Evolutionary conservation across 1,140 invertebrate genomes (phyloP).

Genomic region (Zophobas morio): DNA sequence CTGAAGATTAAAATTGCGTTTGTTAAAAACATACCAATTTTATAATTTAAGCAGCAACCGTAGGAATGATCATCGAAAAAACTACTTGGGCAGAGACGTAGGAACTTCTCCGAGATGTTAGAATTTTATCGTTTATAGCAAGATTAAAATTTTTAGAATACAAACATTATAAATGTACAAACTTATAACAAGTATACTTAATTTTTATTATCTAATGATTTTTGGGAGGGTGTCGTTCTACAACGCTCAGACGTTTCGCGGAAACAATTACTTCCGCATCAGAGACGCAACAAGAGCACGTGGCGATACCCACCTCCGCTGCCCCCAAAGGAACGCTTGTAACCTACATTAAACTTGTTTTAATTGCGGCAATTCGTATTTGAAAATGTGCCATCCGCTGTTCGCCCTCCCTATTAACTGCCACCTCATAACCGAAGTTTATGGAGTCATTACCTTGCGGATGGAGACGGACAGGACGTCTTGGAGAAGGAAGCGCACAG

Average conservation of each 20-base stretch:
- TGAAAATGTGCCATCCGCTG: neutral
- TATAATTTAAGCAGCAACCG: too few species aligned
- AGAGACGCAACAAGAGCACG: constrained; percentile 5
- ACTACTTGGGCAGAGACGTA: too few species aligned
- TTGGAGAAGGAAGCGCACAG: constrained; percentile 2
- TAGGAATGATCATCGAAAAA: too few species aligned
- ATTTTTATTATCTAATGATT: too few species aligned
- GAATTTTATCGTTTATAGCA: too few species aligned
- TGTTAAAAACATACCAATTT: too few species aligned
- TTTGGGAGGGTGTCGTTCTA: neutral
- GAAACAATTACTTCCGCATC: constrained; percentile 22
- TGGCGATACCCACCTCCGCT: neutral
- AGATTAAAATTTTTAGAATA: too few species aligned
- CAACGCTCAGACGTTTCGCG: neutral
- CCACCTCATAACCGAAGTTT: neutral
- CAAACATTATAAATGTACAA: too few species aligned
- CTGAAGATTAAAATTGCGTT: too few species aligned
- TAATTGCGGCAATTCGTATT: constrained; percentile 23
- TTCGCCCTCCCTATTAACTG: neutral
- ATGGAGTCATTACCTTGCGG: constrained; percentile 23
- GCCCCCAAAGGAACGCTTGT: neutral
- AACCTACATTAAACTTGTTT: constrained; percentile 8
- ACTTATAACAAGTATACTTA: too few species aligned
- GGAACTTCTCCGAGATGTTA: too few species aligned
- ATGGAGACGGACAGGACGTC: constrained; percentile 6